A percentile compares a stretch with the other conserved stretches of the same genome.
These are phyloP conservation scores for Hippocampus kuda DNA, from an alignment of 2,797 vertebrate species.

Conservation along the genomic window DNA sequence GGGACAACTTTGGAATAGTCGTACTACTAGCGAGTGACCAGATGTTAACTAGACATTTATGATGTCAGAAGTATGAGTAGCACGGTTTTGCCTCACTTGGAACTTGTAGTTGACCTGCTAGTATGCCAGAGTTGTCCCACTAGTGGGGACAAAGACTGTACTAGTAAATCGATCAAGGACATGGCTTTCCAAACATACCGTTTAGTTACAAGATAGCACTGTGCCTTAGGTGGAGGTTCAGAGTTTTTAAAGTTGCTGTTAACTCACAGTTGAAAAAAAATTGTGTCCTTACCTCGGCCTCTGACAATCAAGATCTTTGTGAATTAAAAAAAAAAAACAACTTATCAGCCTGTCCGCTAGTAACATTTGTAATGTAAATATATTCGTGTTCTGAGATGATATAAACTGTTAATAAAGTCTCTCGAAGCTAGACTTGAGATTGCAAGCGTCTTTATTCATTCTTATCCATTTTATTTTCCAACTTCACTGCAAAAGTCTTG, in stretches of 20 bases:
- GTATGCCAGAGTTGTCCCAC: neutral
- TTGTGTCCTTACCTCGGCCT: conserved; percentile 67
- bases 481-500: conserved; percentile 28
- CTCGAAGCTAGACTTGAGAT: conserved; percentile 50
- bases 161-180: neutral
- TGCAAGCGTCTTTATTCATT: conserved; percentile 24
- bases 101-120: neutral
- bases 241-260: conserved; percentile 69
- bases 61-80: too few species aligned
- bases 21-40: too few species aligned
- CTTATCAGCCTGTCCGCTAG: conserved; percentile 58
- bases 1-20: too few species aligned
- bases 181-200: conserved; percentile 17
- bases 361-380: conserved; percentile 76
- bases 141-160: neutral
- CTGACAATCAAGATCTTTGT: conserved; percentile 75
- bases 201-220: conserved; percentile 67
- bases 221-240: conserved; percentile 78
- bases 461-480: conserved; percentile 21
- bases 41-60: too few species aligned
- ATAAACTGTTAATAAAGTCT: conserved; percentile 80
- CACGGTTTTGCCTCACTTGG: too few species aligned
- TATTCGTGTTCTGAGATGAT: conserved; percentile 59
- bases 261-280: conserved; percentile 29
- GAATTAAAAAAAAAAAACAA: conserved; percentile 26